Evolutionary conservation across 2,113 vertebrate species (phyloP).

Genomic region (Sigmodon hispidus): DNA sequence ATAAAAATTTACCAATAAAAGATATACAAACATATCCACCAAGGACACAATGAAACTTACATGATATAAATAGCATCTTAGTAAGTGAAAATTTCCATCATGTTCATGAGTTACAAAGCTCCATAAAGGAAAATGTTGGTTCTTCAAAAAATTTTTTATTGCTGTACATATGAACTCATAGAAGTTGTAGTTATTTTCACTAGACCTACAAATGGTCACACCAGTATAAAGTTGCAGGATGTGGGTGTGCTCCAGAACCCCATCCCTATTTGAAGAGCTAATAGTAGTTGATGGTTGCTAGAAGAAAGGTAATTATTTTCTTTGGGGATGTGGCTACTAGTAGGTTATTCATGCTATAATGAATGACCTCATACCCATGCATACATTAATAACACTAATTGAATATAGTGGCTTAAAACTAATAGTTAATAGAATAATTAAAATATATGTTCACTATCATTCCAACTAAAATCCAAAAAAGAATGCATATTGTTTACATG

Average conservation of each 20-base stretch:
- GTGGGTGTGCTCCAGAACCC: not conserved
- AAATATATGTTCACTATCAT: not conserved
- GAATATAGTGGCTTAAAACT: not conserved
- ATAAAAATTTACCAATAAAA: not conserved
- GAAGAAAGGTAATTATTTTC: not conserved
- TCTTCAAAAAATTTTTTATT: not conserved
- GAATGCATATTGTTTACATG: not conserved
- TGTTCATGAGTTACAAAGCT: not conserved
- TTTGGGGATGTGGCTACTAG: not conserved
- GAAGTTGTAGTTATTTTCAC: not conserved
- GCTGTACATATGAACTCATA: not conserved
- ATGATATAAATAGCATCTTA: not conserved
- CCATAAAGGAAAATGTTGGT: not conserved
- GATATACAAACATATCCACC: not conserved
- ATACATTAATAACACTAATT: not conserved
- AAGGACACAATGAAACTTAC: not conserved
- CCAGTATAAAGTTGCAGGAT: not conserved
- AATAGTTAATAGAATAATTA: not conserved
- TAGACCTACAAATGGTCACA: not conserved
- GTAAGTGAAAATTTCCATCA: not conserved
- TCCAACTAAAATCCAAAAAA: not conserved
- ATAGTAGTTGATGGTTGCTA: not conserved
- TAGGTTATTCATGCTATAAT: not conserved
- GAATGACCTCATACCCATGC: not conserved
- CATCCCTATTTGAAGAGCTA: not conserved